phyloP scores from a whole-genome alignment of 2,797 vertebrate genomes.

The Gadopsis bispinosus region DNA sequence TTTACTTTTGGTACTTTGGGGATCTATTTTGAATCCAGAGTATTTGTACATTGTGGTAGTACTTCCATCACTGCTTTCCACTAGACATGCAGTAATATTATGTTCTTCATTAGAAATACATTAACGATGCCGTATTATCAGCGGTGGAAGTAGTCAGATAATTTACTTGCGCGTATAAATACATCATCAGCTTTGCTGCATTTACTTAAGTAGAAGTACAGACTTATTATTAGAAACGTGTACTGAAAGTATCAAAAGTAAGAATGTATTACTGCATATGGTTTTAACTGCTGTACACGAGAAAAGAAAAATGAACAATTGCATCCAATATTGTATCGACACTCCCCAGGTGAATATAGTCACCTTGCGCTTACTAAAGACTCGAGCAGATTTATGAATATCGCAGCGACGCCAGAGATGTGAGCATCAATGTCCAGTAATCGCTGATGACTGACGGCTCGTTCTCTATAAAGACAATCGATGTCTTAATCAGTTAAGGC shows the following conservation, averaged over 20 bases:
- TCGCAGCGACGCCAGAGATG: neutral
- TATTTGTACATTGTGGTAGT: neutral
- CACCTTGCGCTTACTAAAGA: neutral
- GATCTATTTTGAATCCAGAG: neutral
- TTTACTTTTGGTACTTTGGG: too few species aligned
- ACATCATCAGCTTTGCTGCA: too few species aligned
- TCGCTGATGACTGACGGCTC: neutral
- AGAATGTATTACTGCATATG: too few species aligned
- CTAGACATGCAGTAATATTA: too few species aligned
- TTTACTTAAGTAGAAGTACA: too few species aligned
- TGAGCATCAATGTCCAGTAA: neutral
- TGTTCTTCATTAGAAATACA: neutral
- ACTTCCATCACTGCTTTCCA: neutral
- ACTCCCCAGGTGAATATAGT: neutral
- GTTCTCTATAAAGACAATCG: neutral
- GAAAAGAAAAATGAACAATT: too few species aligned
- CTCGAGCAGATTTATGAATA: neutral
- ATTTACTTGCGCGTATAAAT: too few species aligned
- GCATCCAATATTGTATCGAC: neutral
- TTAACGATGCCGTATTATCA: neutral
- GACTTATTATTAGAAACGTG: too few species aligned
- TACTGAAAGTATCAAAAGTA: too few species aligned
- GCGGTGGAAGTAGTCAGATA: too few species aligned
- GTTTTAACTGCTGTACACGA: too few species aligned
- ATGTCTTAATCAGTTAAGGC: neutral